These are phyloP conservation scores for Helicolenus hilgendorfi DNA, from an alignment of 2,797 vertebrate genomes.

Conservation along the genomic window DNA sequence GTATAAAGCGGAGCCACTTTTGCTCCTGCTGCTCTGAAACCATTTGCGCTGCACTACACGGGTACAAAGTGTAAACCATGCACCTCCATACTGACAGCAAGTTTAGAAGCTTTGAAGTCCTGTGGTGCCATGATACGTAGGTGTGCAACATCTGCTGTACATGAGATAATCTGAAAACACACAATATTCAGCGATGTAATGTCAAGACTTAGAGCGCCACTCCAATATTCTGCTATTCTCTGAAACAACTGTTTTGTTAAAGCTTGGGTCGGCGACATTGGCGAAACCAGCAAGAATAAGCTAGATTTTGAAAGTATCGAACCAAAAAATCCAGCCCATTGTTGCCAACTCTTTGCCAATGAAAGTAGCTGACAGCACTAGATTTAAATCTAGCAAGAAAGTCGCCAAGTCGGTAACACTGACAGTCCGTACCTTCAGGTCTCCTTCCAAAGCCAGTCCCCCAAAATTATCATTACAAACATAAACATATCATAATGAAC, in stretches of 20 bases:
- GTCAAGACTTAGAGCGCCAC: not conserved
- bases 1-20: conserved; percentile 32
- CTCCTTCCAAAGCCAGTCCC: too few relatives aligned
- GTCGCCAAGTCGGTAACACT: too few relatives aligned
- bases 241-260: not conserved
- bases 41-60: conserved; percentile 28
- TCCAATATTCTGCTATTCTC: not conserved
- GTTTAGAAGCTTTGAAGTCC: conserved; percentile 12
- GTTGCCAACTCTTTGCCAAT: too few relatives aligned
- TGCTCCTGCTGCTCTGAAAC: conserved; percentile 47
- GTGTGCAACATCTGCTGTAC: not conserved
- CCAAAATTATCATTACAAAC: too few relatives aligned
- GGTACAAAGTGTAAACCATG: not conserved
- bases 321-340: fast-evolving
- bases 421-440: too few relatives aligned
- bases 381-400: too few relatives aligned
- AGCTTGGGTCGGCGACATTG: not conserved
- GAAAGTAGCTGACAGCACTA: fast-evolving
- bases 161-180: not conserved
- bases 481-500: too few relatives aligned
- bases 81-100: not conserved
- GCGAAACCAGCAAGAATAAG: not conserved
- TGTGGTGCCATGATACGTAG: not conserved
- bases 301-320: not conserved
- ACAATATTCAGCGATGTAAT: not conserved